A percentile compares a stretch with the other conserved stretches of the same genome.
Conservation (phyloP, 2,888 invertebrate genomes). For the Cephus sareptanus region DNA sequence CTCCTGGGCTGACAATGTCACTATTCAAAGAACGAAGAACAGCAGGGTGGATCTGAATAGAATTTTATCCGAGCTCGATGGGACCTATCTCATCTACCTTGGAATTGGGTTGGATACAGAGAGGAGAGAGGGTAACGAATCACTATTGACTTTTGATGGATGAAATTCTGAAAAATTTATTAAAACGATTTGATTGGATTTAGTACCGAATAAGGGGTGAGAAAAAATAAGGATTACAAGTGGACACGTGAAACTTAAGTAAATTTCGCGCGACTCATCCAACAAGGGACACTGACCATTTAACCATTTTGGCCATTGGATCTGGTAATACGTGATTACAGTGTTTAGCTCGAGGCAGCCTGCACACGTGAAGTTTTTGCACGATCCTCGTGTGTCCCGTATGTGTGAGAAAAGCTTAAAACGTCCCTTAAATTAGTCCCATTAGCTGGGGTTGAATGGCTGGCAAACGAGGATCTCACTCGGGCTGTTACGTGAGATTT, state of each 20-base stretch:
- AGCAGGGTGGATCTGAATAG: slow-evolving; percentile 46
- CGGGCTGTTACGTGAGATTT: slow-evolving; percentile 62
- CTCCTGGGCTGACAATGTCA: slow-evolving; percentile 39
- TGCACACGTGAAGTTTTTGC: slow-evolving; percentile 62
- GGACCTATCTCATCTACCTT: background rate
- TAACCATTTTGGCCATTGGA: slow-evolving; percentile 41
- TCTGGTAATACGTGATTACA: slow-evolving; percentile 64
- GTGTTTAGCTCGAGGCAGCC: background rate
- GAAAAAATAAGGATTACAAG: background rate
- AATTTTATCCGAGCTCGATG: slow-evolving; percentile 49
- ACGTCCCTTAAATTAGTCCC: slow-evolving; percentile 65
- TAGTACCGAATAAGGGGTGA: background rate
- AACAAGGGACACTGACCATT: background rate
- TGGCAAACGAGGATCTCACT: slow-evolving; percentile 61
- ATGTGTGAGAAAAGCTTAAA: slow-evolving; percentile 55
- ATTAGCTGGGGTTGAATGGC: slow-evolving; percentile 62
- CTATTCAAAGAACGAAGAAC: slow-evolving; percentile 61
- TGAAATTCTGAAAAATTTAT: background rate
- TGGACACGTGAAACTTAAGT: background rate
- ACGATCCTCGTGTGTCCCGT: slow-evolving; percentile 51
- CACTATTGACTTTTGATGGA: background rate
- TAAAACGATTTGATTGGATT: background rate
- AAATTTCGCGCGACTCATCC: background rate
- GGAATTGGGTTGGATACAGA: background rate
- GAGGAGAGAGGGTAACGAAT: background rate